Conservation (phyloP, 2,113 vertebrate species). For the Nothoprocta perdicaria region DNA sequence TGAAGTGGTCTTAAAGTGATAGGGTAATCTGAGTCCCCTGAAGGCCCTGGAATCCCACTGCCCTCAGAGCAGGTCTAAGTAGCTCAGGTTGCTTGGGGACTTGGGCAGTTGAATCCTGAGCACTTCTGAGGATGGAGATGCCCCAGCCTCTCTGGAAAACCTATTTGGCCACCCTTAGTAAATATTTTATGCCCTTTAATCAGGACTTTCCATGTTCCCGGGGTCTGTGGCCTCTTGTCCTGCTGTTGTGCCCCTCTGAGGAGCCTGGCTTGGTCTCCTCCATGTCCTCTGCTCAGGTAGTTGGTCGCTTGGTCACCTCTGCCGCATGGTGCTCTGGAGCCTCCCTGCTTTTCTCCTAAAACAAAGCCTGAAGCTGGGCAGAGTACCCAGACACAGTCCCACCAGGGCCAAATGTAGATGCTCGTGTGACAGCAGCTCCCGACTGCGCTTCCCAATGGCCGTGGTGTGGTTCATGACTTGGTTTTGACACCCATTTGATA, state of each 20-base stretch:
- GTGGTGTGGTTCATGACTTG: background rate
- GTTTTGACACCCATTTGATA: background rate
- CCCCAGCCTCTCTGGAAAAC: background rate
- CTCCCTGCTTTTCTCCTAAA: rapidly evolving
- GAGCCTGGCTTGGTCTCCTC: background rate
- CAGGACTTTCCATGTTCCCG: background rate
- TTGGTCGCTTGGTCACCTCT: background rate
- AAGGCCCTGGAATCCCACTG: background rate
- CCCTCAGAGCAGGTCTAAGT: background rate
- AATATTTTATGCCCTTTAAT: background rate
- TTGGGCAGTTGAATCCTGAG: background rate
- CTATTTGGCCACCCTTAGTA: background rate
- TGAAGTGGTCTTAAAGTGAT: background rate
- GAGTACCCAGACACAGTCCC: rapidly evolving
- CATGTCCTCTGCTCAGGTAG: background rate
- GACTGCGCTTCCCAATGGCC: background rate
- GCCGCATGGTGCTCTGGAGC: background rate
- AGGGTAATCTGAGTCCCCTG: background rate
- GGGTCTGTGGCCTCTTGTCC: background rate
- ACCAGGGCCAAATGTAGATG: rapidly evolving
- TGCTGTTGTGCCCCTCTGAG: background rate
- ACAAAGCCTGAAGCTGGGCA: background rate
- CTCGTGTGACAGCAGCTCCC: background rate
- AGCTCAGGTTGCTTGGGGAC: background rate
- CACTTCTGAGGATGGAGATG: background rate